Base-by-base conservation (phyloP, 2,888 invertebrate genomes). In the Drosophila mimetica region DNA sequence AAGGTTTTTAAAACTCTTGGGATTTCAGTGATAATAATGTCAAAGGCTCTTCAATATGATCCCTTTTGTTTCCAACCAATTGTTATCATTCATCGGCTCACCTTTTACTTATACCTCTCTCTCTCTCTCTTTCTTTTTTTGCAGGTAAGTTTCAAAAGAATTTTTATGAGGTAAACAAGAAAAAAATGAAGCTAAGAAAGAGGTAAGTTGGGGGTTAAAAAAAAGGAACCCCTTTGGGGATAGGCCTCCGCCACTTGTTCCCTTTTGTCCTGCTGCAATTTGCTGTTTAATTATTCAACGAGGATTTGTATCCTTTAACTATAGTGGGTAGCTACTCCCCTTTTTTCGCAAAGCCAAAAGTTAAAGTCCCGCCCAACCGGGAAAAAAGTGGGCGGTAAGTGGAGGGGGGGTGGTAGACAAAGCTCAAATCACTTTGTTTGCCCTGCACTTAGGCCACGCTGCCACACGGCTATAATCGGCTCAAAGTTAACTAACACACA, bases 401-500 rank as follows among this genome's bases (percentile, higher is more conserved):
- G n/a, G n/a, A n/a, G n/a, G n/a, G n/a, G n/a, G n/a, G 55, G 61
- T 44, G 60, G 36, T 28, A 57, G 48, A 50, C 54, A 57, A 60
- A 60, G 69, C 69, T 65, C 34, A 59, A 76, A 69, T 58, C 64
- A 66, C 75, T 67, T 86, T 81, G 87, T 80, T 80, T 81, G 77
- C 75, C 69, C 55, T 72, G 60, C 78, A 73, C 87, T 84, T 86
- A 86, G 74, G 67, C 53, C 59, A 54, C 54, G 73, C 61, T 73
- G 74, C 74, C 74, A 74, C 70, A 74, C 64, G 64, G 64, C 64
- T 64, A 75, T 75, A 75, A 87, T 83, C 82, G 79, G 86, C 82
- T 87, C 76, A 87, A 85, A 83, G 79, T 81, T 81, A 81, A 83
- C 87, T 76, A 75, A 72, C 76, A 65, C 61, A 72, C 50, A 57